These are phyloP conservation scores for Drosophila borealis DNA, from an alignment of 2,888 invertebrate genomes.

Conservation along the genomic window DNA sequence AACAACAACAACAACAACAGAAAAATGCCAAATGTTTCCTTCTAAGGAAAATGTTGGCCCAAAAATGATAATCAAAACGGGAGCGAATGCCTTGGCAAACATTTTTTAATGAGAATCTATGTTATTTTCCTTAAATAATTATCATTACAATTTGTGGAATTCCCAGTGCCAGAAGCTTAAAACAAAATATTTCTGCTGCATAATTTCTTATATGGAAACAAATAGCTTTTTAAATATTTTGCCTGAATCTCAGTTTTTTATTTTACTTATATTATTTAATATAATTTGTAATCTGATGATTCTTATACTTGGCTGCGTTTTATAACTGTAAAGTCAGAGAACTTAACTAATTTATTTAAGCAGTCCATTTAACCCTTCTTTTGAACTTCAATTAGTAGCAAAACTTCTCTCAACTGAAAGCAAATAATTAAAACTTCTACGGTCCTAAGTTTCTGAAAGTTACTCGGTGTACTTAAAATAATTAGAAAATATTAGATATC, in stretches of 20 bases:
- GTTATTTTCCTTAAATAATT: constrained; percentile 19
- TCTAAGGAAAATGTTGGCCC: constrained; percentile 12
- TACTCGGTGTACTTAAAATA: not conserved
- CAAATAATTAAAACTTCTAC: constrained; percentile 12
- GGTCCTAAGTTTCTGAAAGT: not conserved
- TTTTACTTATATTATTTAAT: no score
- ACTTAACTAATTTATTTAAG: not conserved
- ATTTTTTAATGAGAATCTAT: constrained; percentile 45
- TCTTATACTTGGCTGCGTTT: no score
- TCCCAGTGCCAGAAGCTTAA: not conserved
- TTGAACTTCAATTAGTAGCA: not conserved
- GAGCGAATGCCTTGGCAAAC: constrained; percentile 7
- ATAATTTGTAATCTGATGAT: no score
- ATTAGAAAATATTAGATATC: not conserved
- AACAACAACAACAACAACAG: constrained; percentile 2
- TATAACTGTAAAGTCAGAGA: no score
- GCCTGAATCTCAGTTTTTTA: no score
- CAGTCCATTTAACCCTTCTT: not conserved
- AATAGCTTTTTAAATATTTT: no score
- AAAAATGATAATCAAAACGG: constrained; percentile 31
- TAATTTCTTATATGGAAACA: no score
- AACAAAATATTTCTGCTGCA: not conserved
- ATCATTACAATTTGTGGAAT: constrained; percentile 22
- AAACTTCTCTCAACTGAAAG: constrained; percentile 8
- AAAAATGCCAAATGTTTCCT: constrained; percentile 37